Evolutionary conservation across 2,888 invertebrate species (phyloP), one percentile per base, ranked within the genome.

Genomic region (Troides helena): DNA sequence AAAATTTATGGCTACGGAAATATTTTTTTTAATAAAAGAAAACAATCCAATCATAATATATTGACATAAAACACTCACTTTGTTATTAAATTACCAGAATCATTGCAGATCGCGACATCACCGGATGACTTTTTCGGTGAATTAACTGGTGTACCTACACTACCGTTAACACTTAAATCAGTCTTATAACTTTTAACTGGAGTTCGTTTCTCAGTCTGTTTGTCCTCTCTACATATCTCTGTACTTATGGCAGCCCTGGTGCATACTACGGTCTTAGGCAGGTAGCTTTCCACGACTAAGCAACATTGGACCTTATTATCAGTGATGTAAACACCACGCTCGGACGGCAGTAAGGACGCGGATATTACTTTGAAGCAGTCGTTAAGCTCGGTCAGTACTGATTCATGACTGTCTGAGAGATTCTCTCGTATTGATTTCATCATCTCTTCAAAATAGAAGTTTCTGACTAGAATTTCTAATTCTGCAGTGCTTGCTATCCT

Each of bases 391-490:
- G 93, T 88, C 59, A 94, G 80, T 25, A 94, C 89, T 0, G 93
- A 85, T 60, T 93, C 92, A 0, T 87, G 78, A 66, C 86, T 89
- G 43, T 85, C 85, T 0, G 86, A 74, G 1, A 94, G 84, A 62
- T 89, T 82, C 71, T 92, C 90, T 79, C 93, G 94, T 70, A 95
- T 92, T 2, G 94, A 94, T 67, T 95, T 96, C 77, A 95, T 93
- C 95, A 98, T 96, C 82, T 98, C 97, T 78, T 97, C 96, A 82
- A 96, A 97, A 84, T 97, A 97, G 73, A 95, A 94, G 77, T 95
- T 94, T 80, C 96, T 94, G 77, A 95, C 95, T 74, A 96, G 94
- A 71, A 95, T 94, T 80, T 96, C 96, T 74, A 98, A 90, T 81
- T 96, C 95, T 17, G 94, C 89, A 64, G 96, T 96, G 74, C 97